Evolutionary conservation across 1,140 invertebrate genomes (phyloP), one percentile per base, ranked within the genome.

Genomic region (Apolygus lucorum): DNA sequence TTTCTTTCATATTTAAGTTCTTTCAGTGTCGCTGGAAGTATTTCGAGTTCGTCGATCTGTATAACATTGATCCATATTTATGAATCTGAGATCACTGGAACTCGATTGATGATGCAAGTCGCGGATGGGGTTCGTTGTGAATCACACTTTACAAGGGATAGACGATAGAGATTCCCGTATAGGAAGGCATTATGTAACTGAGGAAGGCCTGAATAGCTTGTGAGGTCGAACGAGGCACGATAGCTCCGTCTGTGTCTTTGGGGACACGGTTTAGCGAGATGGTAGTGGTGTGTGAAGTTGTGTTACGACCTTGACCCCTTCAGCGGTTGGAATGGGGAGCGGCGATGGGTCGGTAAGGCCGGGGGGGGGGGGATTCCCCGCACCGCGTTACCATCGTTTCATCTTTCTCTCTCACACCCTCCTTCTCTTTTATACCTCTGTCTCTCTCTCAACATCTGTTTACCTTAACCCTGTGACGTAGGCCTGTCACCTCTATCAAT

Each of bases 391-490:
- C 34, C 17, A 42, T 62, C 22, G 28, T 24, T 68, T 27, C 27
- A 13, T 29, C 49, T 63, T 29, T 25, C 28, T 42, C 29, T 49
- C 63, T 65, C 62, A 34, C 62, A 2, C 26, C n/a, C 27, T 67
- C 49, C 34, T 49, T 70, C 62, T 68, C 63, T 29, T n/a, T 62
- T 42, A 22, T 59, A n/a, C 54, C 42, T 72, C 42, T 49, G 59
- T 21, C 28, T 49, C 49, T 24, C 28, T 70, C 65, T 65, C 68
- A 54, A 63, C 63, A 63, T 64, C 62, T 69, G 26, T 65, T 11
- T 34, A 17, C 24, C n/a, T 29, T 68, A 29, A 54, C 64, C 49
- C 70, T 64, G 24, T 74, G 70, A 22, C 52, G 64, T 63, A 28
- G 22, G 21, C 68, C 22, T 59, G 54, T 59, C 54, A 59, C 54